Evolutionary conservation across 1,140 invertebrate genomes (phyloP), one percentile per base, ranked within the genome.

Genomic region (Drosophila pseudoobscura): DNA sequence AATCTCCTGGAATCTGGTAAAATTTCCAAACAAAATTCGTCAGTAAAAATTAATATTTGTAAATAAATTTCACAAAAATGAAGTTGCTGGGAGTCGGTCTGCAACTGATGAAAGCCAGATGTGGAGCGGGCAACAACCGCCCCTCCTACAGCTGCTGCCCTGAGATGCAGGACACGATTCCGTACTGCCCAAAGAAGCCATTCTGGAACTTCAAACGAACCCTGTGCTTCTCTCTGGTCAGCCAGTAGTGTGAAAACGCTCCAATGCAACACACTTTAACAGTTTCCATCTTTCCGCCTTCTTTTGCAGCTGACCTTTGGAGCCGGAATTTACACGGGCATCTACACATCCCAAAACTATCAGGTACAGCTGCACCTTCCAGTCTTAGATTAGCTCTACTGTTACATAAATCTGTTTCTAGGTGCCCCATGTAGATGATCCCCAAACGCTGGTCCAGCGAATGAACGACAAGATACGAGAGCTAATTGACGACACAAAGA

Each of bases 261-360:
- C 11, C 31, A n/a, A 46, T 17, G 17, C 5, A 29, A 24, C 3
- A 20, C 7, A 13, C 6, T 44, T 15, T 73, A 61, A 61, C 26
- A n/a, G 6, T 2, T 6, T 7, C 17, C 17, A 17, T 35, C 11
- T 52, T 35, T 41, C 2, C 39, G 43, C 41, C 6, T 94, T 95
- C 53, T 47, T 2, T 94, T 95, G 54, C 92, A 97, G 96, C 75
- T 96, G 59, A 95, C 94, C 44, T 95, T 97, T 90, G 93, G 95
- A 24, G 84, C 94, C 75, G 96, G 96, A 29, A 91, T 97, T 24
- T 97, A 97, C 80, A 92, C 95, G 56, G 96, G 96, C 41, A 94
- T 97, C 59, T 97, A 97, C 84, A 82, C 96, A 60, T 94, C 94
- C 63, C 96, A 97, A 93, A 97, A 96, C 92, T 97, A 96, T 93